phyloP scores from a whole-genome alignment of 2,888 invertebrate genomes.

The Halictus ligatus region DNA sequence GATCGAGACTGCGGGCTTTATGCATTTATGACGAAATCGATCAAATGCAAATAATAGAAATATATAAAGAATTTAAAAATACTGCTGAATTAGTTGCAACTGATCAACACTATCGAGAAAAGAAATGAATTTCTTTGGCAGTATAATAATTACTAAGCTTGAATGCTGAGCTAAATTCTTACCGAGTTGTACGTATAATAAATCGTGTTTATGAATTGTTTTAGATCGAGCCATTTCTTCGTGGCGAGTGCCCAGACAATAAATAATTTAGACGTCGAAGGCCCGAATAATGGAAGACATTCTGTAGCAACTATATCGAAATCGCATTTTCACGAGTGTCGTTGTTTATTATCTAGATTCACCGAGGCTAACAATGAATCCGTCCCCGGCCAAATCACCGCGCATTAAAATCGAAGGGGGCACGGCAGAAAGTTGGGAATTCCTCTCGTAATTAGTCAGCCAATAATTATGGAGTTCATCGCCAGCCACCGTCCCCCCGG shows the following conservation, averaged over 20 bases:
- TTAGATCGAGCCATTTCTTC: not conserved
- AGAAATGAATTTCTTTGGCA: too few species aligned
- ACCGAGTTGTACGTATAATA: not conserved
- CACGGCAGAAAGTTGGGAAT: constrained; percentile 14
- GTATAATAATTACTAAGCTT: too few species aligned
- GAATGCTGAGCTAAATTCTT: not conserved
- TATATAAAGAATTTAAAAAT: too few species aligned
- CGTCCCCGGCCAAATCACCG: not conserved
- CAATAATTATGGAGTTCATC: constrained; percentile 45
- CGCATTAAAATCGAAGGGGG: not conserved
- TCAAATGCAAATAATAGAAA: too few species aligned
- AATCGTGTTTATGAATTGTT: not conserved
- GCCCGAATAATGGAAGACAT: too few species aligned
- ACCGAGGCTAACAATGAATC: not conserved
- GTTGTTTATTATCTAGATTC: not conserved
- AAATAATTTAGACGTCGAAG: too few species aligned
- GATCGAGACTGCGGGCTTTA: too few species aligned
- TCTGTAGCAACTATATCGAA: not conserved
- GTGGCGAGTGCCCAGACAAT: too few species aligned
- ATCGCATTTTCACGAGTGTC: not conserved
- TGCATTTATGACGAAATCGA: too few species aligned
- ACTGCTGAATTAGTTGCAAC: too few species aligned
- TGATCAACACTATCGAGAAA: too few species aligned
- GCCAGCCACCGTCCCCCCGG: constrained; percentile 2
- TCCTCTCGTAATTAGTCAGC: constrained; percentile 26